phyloP scores from a whole-genome alignment of 2,113 vertebrate genomes.

The Nipponia nippon region DNA sequence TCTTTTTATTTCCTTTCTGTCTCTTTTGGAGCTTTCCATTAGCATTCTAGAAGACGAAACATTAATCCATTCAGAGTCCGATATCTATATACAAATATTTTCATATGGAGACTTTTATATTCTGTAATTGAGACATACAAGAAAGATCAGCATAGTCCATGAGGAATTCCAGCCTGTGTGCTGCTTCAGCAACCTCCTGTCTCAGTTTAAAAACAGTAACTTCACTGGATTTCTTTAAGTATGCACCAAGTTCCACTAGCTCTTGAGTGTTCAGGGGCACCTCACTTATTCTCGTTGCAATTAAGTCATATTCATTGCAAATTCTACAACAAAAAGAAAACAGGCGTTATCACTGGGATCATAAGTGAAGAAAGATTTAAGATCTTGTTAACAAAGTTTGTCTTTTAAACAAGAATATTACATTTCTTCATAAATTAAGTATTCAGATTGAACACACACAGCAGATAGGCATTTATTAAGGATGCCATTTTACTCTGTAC shows the following conservation, averaged over 20 bases:
- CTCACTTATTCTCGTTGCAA: conserved; percentile 76
- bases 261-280: conserved; percentile 79
- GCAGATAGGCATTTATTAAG: neutral
- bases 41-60: neutral
- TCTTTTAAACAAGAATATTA: neutral
- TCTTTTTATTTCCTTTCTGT: neutral
- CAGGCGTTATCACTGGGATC: neutral
- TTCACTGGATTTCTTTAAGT: conserved; percentile 77
- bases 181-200: conserved; percentile 75
- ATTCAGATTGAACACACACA: neutral
- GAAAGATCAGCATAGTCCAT: conserved; percentile 82
- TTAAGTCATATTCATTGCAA: conserved; percentile 80
- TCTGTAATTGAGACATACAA: conserved; percentile 63
- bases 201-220: conserved; percentile 80
- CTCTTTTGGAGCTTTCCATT: neutral
- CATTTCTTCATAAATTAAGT: neutral
- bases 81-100: neutral
- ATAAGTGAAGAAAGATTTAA: neutral
- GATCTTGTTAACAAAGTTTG: neutral
- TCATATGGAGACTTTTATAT: neutral
- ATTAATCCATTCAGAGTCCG: neutral
- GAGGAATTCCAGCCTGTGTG: conserved; percentile 78
- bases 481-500: neutral
- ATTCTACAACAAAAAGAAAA: conserved; percentile 73
- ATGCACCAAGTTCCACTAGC: conserved; percentile 77